Percentiles rank a stretch among this genome's conserved stretches.
Conservation (phyloP, 2,113 vertebrate genomes). For the Triplophysa tibetana region DNA sequence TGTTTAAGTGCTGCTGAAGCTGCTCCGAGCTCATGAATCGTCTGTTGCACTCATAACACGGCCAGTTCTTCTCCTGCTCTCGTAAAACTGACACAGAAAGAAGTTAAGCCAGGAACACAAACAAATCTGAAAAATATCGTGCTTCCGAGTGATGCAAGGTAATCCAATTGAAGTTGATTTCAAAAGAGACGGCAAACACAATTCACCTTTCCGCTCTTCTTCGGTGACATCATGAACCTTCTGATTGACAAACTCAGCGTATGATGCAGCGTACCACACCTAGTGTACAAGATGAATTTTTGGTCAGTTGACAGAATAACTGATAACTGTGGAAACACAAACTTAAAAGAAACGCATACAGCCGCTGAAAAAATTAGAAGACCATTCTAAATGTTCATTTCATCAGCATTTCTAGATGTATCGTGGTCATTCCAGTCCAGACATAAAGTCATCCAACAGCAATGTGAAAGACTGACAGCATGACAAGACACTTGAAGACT, state of each 20-base stretch:
- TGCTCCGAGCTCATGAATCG: conserved; percentile 97
- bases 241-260: conserved; percentile 93
- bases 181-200: not conserved
- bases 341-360: not conserved
- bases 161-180: not conserved
- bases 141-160: not conserved
- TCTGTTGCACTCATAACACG: conserved; percentile 93
- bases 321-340: not conserved
- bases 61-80: conserved; percentile 98
- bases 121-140: fast-evolving
- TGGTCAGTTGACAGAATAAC: not conserved
- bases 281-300: conserved; percentile 56
- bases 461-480: too few species aligned
- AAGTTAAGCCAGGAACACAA: not conserved
- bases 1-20: conserved; percentile 95
- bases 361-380: too few species aligned
- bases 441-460: too few species aligned
- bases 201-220: conserved; percentile 91
- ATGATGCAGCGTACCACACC: conserved; percentile 98
- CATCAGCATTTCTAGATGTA: too few species aligned
- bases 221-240: conserved; percentile 95
- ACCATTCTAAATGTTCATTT: too few species aligned
- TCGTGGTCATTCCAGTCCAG: too few species aligned
- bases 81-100: conserved; percentile 70
- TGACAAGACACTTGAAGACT: too few species aligned